These are phyloP conservation scores for Acanthosepion esculentum DNA, from an alignment of 2,888 invertebrate genomes.

Conservation along the genomic window DNA sequence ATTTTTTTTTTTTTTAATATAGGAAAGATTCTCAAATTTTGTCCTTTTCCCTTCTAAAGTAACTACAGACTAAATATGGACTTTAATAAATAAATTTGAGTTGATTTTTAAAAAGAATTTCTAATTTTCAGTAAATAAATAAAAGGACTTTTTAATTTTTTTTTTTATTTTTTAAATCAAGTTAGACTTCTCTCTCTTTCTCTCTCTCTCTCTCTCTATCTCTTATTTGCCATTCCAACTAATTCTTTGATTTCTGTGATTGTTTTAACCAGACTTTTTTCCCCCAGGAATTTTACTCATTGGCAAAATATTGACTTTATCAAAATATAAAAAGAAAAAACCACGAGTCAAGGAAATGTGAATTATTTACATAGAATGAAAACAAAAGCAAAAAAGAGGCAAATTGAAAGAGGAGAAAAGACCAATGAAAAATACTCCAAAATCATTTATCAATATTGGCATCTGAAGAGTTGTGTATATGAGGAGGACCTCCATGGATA, in stretches of 20 bases:
- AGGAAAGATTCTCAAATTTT: background rate
- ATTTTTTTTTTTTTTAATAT: background rate
- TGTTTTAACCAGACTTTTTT: conserved; percentile 20
- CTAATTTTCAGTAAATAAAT: background rate
- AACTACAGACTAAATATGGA: too few species aligned
- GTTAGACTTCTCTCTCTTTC: background rate
- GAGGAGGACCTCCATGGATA: background rate
- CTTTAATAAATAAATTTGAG: background rate
- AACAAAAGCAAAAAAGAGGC: too few species aligned
- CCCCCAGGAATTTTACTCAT: background rate
- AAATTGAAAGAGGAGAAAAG: background rate
- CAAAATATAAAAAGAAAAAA: background rate
- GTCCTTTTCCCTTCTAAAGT: background rate
- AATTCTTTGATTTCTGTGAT: background rate
- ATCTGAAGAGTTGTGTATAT: background rate
- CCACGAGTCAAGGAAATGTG: background rate
- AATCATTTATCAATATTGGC: background rate
- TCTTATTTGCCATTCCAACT: background rate
- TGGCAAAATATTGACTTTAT: background rate
- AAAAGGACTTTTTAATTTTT: background rate
- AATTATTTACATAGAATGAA: background rate
- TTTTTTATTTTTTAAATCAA: background rate
- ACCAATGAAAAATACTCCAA: background rate
- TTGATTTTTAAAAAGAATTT: background rate
- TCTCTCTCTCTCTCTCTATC: too few species aligned